phyloP scores from a whole-genome alignment of 1,140 invertebrate genomes.

The Pseudomyrmex cubaensis region DNA sequence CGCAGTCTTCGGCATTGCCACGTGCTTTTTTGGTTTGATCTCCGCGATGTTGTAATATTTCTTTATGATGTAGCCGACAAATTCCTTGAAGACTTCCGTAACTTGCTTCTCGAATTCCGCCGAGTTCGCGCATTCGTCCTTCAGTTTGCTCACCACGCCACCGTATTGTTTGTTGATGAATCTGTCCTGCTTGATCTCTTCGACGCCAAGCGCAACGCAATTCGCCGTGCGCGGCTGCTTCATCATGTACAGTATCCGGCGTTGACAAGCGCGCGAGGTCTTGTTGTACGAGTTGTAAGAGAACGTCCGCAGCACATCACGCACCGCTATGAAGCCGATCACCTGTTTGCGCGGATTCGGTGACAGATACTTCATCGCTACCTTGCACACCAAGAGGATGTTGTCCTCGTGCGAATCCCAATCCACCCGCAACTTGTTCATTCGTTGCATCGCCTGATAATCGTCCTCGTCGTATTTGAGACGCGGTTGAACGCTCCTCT shows the following conservation, averaged over 20 bases:
- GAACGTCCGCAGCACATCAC: conserved; percentile 88
- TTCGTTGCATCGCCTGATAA: conserved; percentile 87
- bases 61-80: conserved; percentile 81
- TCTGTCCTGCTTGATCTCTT: conserved; percentile 87
- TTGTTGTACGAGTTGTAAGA: conserved; percentile 87
- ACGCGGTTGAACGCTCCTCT: conserved; percentile 67
- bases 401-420: conserved; percentile 89
- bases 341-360: conserved; percentile 85
- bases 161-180: conserved; percentile 82
- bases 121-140: conserved; percentile 73
- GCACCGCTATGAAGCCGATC: conserved; percentile 84
- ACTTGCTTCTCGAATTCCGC: conserved; percentile 76
- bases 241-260: conserved; percentile 88
- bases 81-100: conserved; percentile 78
- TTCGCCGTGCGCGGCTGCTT: conserved; percentile 86
- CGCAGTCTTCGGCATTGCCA: conserved; percentile 80
- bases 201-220: conserved; percentile 87
- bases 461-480: conserved; percentile 89
- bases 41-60: conserved; percentile 82
- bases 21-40: conserved; percentile 76
- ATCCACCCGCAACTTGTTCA: conserved; percentile 88
- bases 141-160: conserved; percentile 75
- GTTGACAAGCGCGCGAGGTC: conserved; percentile 89
- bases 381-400: conserved; percentile 89
- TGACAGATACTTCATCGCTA: conserved; percentile 88